These are phyloP conservation scores for Pteria penguin DNA, from an alignment of 2,888 invertebrate species.

Conservation along the genomic window DNA sequence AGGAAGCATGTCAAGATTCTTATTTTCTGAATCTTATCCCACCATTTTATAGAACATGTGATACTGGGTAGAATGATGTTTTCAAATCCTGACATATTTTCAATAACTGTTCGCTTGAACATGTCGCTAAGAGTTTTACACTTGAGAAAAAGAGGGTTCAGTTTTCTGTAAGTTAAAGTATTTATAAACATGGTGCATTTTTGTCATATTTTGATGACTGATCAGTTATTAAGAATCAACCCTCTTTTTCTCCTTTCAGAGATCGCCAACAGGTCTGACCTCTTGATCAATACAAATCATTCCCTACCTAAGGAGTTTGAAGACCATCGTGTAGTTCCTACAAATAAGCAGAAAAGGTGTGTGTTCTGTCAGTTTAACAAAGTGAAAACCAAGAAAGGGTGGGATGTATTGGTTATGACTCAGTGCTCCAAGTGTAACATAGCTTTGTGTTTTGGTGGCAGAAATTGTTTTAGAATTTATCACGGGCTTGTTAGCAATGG, in stretches of 20 bases:
- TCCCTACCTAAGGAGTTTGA: background rate
- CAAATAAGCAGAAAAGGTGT: conserved; percentile 27
- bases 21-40: too few relatives aligned
- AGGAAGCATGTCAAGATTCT: too few relatives aligned
- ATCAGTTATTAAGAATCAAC: too few relatives aligned
- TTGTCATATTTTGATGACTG: too few relatives aligned
- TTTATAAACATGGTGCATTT: too few relatives aligned
- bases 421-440: conserved; percentile 20
- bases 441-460: conserved; percentile 20
- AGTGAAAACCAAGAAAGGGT: conserved; percentile 26
- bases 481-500: background rate
- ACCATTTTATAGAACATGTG: too few relatives aligned
- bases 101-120: too few relatives aligned
- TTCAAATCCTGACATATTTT: too few relatives aligned
- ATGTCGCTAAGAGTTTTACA: too few relatives aligned
- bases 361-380: conserved; percentile 31
- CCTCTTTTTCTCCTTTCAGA: conserved; percentile 9
- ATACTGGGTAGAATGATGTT: too few relatives aligned
- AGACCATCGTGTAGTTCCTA: background rate
- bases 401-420: conserved; percentile 20
- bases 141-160: too few relatives aligned
- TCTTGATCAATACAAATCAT: background rate
- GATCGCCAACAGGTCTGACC: background rate
- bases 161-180: too few relatives aligned
- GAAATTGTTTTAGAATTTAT: conserved; percentile 28